These are phyloP conservation scores for Acrobasis repandana DNA, from an alignment of 2,888 invertebrate species.

Conservation along the genomic window DNA sequence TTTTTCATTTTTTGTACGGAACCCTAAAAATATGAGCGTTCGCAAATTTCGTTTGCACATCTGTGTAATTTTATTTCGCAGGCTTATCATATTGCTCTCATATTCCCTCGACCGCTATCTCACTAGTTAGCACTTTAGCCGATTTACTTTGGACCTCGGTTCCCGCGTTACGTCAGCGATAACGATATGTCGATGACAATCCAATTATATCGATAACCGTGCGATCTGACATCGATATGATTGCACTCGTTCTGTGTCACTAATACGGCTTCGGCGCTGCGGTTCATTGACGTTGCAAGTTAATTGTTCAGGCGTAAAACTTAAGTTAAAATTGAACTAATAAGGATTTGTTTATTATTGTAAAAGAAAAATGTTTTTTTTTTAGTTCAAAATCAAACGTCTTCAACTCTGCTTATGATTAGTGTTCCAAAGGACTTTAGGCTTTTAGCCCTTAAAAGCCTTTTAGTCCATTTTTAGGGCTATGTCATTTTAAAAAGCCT, in stretches of 20 bases:
- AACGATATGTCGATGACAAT: constrained; percentile 6
- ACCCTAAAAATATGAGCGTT: too few species aligned
- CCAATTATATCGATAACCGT: constrained; percentile 19
- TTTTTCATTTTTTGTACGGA: too few species aligned
- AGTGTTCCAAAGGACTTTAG: too few species aligned
- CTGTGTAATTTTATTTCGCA: neutral
- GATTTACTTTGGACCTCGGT: constrained; percentile 12
- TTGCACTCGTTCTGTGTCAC: neutral
- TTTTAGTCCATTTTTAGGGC: too few species aligned
- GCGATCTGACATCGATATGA: constrained; percentile 19
- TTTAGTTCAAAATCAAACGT: too few species aligned
- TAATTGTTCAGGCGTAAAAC: constrained; percentile 2
- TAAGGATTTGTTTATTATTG: too few species aligned
- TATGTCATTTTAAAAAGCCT: too few species aligned
- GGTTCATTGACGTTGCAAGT: constrained; percentile 2
- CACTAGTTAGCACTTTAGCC: neutral
- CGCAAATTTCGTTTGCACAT: neutral
- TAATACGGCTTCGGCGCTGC: constrained; percentile 12
- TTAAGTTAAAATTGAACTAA: too few species aligned
- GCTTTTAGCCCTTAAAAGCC: too few species aligned
- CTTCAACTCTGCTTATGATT: too few species aligned
- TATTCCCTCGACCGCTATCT: neutral
- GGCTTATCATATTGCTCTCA: neutral
- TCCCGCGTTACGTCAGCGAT: constrained; percentile 11
- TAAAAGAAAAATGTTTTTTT: too few species aligned